Conservation (phyloP, 1,140 invertebrate species). For the Arctopsyche grandis region DNA sequence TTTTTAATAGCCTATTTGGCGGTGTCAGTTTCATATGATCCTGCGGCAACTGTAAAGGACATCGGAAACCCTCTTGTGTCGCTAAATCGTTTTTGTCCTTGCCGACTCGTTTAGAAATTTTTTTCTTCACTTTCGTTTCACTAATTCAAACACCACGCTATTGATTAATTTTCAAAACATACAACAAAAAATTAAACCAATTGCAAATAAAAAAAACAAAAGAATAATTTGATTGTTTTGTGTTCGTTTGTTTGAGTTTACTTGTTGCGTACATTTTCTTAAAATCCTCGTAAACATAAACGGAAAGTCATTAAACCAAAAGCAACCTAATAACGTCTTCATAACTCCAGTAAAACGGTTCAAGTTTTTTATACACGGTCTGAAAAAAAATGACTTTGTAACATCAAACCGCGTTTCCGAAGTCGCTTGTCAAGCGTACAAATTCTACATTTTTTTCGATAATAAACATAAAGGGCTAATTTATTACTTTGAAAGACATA, state of each 20-base stretch:
- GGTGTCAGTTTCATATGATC: conserved; percentile 25
- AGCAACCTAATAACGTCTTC: background rate
- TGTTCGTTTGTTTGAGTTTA: no score
- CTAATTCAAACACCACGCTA: no score
- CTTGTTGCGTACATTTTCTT: no score
- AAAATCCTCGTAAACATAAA: no score
- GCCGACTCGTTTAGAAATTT: background rate
- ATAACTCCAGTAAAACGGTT: no score
- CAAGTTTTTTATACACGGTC: background rate
- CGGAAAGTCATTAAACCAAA: background rate
- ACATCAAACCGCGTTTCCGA: background rate
- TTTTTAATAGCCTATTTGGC: conserved; percentile 27
- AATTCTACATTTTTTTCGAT: background rate
- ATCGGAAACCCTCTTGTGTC: conserved; percentile 2
- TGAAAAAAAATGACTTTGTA: conserved; percentile 15
- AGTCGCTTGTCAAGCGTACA: background rate
- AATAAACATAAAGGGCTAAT: background rate
- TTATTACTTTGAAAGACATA: background rate
- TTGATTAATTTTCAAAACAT: no score
- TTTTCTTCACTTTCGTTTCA: background rate
- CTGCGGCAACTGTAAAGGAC: background rate
- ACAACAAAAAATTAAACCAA: no score
- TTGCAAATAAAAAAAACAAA: no score
- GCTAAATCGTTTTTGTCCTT: background rate
- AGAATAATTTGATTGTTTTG: no score